phyloP scores from a whole-genome alignment of 2,797 vertebrate genomes.

The Sebastes baramenuke region DNA sequence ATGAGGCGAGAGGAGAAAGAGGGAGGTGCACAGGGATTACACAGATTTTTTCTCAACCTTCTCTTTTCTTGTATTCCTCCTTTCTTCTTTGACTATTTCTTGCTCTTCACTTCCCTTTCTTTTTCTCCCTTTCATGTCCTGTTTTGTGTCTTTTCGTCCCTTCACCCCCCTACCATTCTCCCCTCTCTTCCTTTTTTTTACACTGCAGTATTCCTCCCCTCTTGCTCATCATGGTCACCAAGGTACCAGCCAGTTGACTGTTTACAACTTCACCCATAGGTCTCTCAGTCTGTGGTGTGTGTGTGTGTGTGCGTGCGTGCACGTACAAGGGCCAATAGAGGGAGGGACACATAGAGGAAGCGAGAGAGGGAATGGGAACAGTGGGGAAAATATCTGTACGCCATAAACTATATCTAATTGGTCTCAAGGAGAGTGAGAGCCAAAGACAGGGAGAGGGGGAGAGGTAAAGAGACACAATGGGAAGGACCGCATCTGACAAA shows the following conservation, averaged over 20 bases:
- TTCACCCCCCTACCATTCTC: not conserved
- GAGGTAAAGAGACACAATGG: not conserved
- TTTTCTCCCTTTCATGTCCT: not conserved
- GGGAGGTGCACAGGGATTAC: conserved; percentile 11
- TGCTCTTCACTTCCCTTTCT: not conserved
- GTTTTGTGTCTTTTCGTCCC: not conserved
- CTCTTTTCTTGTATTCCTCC: conserved; percentile 11
- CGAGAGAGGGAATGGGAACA: not conserved
- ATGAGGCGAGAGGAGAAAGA: not conserved
- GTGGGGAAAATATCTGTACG: conserved; percentile 18
- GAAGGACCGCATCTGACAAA: conserved; percentile 3
- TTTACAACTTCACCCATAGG: conserved; percentile 38
- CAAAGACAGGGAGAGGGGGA: not conserved
- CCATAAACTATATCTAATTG: conserved; percentile 62
- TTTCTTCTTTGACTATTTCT: not conserved
- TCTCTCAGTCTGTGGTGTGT: conserved; percentile 2
- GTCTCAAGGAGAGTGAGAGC: conserved; percentile 48
- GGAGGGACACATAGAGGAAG: not conserved
- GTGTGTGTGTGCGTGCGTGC: not conserved
- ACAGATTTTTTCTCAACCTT: conserved; percentile 1
- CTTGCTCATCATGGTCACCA: conserved; percentile 13
- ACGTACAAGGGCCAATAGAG: not conserved
- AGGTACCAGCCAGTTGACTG: conserved; percentile 36
- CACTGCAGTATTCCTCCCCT: not conserved
- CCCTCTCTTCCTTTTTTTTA: not conserved